Conservation (phyloP, 2,888 invertebrate species). For the Mayetiola destructor region DNA sequence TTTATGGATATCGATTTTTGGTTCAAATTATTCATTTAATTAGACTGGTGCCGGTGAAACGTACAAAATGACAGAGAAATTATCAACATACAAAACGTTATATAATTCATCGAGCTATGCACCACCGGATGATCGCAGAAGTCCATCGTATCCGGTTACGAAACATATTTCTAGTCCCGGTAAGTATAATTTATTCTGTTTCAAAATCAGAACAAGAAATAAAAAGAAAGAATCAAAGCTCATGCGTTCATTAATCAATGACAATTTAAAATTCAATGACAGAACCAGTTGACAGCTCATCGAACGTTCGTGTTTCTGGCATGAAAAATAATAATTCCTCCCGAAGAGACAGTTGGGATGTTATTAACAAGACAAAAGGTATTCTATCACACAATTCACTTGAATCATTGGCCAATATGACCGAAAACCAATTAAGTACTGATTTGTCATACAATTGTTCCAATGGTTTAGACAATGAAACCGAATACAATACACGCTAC, state of each 20-base stretch:
- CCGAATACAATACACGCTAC: conserved; percentile 45
- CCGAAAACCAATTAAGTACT: conserved; percentile 43
- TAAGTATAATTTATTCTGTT: neutral
- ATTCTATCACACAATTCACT: conserved; percentile 54
- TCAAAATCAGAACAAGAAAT: neutral
- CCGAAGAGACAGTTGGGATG: conserved; percentile 68
- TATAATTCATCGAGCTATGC: conserved; percentile 38
- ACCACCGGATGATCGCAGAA: conserved; percentile 34
- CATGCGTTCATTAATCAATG: neutral
- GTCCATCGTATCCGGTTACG: conserved; percentile 41
- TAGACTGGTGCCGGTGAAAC: conserved; percentile 9
- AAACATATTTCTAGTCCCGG: conserved; percentile 41
- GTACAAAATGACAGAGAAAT: conserved; percentile 28
- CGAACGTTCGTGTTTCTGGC: conserved; percentile 45
- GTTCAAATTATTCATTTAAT: neutral
- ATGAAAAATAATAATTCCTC: conserved; percentile 40
- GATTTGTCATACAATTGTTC: conserved; percentile 35
- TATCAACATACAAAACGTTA: conserved; percentile 39
- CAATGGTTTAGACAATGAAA: conserved; percentile 43
- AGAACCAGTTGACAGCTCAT: conserved; percentile 38
- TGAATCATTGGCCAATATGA: conserved; percentile 53
- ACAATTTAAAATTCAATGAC: too few species aligned
- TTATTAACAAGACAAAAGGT: conserved; percentile 64
- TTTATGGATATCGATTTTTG: neutral
- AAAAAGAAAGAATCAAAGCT: neutral